Evolutionary conservation across 2,113 vertebrate species (phyloP).

Genomic region (Noctilio leporinus): DNA sequence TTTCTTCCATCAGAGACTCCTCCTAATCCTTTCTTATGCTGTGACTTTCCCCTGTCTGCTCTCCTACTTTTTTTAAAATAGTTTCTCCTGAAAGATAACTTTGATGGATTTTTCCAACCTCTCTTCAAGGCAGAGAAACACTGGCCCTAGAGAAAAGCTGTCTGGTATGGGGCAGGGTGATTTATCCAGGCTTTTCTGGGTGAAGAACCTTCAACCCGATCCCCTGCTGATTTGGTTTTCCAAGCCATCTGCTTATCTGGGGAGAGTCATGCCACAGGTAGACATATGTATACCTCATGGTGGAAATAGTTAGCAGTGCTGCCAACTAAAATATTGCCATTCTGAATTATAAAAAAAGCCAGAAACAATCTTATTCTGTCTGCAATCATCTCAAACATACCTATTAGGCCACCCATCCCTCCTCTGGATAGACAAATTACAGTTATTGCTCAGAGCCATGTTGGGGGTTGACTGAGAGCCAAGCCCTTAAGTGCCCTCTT

Average conservation of each 20-base stretch:
- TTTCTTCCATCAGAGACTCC: neutral
- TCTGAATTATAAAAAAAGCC: neutral
- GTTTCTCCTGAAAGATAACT: neutral
- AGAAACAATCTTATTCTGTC: neutral
- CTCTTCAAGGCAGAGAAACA: neutral
- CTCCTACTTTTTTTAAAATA: neutral
- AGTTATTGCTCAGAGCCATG: neutral
- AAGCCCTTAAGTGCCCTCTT: neutral
- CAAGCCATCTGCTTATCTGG: neutral
- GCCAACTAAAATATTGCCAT: neutral
- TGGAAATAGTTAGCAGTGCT: neutral
- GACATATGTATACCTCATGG: fast-evolving
- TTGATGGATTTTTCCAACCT: neutral
- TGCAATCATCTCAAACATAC: neutral
- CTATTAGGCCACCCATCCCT: neutral
- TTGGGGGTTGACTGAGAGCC: neutral
- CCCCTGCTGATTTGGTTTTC: neutral
- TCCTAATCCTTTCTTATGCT: neutral
- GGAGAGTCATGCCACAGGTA: neutral
- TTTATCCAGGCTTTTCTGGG: neutral
- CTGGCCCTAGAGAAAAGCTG: neutral
- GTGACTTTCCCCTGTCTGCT: neutral
- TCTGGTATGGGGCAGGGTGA: neutral
- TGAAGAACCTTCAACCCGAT: neutral
- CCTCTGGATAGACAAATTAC: neutral